phyloP scores from a whole-genome alignment of 2,797 vertebrate genomes.

The Coluber constrictor region DNA sequence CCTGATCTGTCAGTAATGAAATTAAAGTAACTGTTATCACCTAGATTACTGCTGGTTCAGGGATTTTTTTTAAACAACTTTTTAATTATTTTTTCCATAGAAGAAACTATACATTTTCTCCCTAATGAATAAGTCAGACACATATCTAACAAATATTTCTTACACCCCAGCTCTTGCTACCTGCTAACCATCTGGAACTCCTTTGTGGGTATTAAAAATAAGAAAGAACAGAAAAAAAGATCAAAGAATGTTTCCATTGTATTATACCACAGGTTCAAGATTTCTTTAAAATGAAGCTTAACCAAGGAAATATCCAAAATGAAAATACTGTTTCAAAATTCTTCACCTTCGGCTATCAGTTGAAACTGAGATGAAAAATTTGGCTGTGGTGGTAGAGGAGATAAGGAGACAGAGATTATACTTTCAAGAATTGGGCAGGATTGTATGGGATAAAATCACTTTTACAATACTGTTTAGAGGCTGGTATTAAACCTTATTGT shows the following conservation, averaged over 20 bases:
- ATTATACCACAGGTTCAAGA: not conserved
- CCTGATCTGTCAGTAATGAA: slow-evolving; percentile 60
- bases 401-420: not conserved
- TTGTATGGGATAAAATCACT: not conserved
- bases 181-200: not conserved
- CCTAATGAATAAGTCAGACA: not conserved
- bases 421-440: not conserved
- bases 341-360: not conserved
- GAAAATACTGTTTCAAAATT: not conserved
- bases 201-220: not conserved
- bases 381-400: not conserved
- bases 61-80: not conserved
- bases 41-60: slow-evolving; percentile 38
- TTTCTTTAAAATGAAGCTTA: not conserved
- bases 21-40: slow-evolving; percentile 54
- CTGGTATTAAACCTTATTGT: not conserved
- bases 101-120: not conserved
- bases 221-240: not conserved
- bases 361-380: not conserved
- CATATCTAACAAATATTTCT: not conserved
- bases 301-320: not conserved
- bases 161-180: not conserved
- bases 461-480: not conserved
- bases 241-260: not conserved
- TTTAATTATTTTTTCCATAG: slow-evolving; percentile 15